These are phyloP conservation scores for Ranitomeya variabilis DNA, from an alignment of 2,113 vertebrate species.

Conservation along the genomic window DNA sequence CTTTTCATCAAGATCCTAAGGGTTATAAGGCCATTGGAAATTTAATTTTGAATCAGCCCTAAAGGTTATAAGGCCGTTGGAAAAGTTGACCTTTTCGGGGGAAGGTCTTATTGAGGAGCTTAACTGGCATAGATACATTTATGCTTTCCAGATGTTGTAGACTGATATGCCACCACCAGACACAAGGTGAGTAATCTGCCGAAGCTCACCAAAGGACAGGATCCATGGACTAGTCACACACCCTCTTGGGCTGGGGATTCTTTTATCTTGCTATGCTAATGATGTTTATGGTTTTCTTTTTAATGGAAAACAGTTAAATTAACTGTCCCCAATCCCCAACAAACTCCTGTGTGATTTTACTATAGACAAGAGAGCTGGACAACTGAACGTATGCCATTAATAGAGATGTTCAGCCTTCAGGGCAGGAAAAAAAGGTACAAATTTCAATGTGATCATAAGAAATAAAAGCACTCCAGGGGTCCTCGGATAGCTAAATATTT, in stretches of 20 bases:
- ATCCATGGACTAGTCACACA: conserved; percentile 18
- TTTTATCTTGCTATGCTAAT: conserved; percentile 50
- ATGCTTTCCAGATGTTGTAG: conserved; percentile 27
- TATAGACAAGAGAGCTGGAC: background rate
- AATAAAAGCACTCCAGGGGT: background rate
- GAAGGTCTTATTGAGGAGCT: background rate
- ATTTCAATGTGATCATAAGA: background rate
- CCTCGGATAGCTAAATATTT: background rate
- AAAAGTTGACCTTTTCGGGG: conserved; percentile 1
- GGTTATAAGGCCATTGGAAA: background rate
- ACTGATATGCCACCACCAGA: conserved; percentile 9
- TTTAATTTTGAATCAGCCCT: background rate
- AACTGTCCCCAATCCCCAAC: conserved; percentile 8
- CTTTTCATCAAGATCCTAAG: background rate
- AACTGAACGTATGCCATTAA: conserved; percentile 7
- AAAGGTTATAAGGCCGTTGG: conserved; percentile 9
- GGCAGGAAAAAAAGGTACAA: background rate
- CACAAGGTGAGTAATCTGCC: conserved; percentile 1
- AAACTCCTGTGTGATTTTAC: conserved; percentile 17
- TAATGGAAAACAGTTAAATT: conserved; percentile 30
- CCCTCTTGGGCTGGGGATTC: background rate
- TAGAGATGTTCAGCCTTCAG: background rate
- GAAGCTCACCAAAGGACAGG: conserved; percentile 7
- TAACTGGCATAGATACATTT: conserved; percentile 5
- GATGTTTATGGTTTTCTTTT: conserved; percentile 33